These are phyloP conservation scores for Marmota flaviventris DNA, from an alignment of 2,113 vertebrate species.

Conservation along the genomic window DNA sequence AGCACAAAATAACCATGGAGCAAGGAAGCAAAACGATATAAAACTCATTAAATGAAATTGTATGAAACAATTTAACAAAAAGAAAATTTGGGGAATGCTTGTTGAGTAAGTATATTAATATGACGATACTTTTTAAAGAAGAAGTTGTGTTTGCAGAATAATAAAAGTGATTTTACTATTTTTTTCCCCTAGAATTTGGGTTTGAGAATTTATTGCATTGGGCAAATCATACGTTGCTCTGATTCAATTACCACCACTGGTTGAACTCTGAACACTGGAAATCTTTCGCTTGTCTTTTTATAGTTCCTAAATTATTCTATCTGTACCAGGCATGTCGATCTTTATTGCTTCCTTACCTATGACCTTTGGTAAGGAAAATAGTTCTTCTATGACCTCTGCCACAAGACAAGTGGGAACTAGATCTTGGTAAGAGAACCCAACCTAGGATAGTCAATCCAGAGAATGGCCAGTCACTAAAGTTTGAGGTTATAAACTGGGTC, in stretches of 20 bases:
- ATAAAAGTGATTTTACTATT: not conserved
- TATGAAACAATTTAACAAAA: not conserved
- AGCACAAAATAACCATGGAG: not conserved
- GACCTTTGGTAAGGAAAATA: not conserved
- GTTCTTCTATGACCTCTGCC: not conserved
- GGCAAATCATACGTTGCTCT: not conserved
- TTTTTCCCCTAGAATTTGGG: not conserved
- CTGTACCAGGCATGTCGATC: not conserved
- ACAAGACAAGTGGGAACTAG: not conserved
- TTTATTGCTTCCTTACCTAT: not conserved
- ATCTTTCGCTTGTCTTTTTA: not conserved
- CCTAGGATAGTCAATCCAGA: not conserved
- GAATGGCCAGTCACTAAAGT: not conserved
- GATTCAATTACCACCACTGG: not conserved
- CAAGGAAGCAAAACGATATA: not conserved
- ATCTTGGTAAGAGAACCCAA: not conserved
- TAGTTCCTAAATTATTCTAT: not conserved
- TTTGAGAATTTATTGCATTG: not conserved
- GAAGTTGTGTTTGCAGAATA: not conserved
- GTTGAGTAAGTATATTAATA: not conserved
- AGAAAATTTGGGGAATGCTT: not conserved
- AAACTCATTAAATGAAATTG: not conserved
- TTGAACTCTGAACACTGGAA: not conserved
- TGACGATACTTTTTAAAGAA: not conserved
- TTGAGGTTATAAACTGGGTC: not conserved